Percentiles rank a stretch among this genome's conserved stretches.
These are phyloP conservation scores for Eurosta solidaginis DNA, from an alignment of 1,140 invertebrate genomes.

Conservation along the genomic window DNA sequence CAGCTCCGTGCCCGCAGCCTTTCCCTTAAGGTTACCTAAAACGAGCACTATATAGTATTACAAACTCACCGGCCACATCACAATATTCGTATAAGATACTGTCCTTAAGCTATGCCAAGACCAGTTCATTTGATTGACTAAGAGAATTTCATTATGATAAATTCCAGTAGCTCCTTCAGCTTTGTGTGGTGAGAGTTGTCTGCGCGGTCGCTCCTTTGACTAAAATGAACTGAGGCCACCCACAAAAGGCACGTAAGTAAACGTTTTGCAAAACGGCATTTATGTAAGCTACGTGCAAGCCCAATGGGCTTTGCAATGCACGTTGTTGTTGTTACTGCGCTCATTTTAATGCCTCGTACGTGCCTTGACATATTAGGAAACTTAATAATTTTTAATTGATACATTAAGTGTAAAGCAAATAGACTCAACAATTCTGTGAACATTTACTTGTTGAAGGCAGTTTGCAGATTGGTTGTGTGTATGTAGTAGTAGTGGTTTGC, in stretches of 20 bases:
- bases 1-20: too few species aligned
- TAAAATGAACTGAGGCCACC: too few species aligned
- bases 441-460: background rate
- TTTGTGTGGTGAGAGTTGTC: too few species aligned
- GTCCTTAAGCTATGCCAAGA: background rate
- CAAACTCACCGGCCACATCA: background rate
- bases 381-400: constrained; percentile 61
- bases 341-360: constrained; percentile 42
- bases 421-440: constrained; percentile 7
- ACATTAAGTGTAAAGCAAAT: constrained; percentile 54
- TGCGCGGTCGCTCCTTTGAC: too few species aligned
- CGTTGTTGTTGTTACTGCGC: too few species aligned
- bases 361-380: constrained; percentile 59
- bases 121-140: background rate
- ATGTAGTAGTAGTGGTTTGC: too few species aligned
- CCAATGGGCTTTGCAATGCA: too few species aligned
- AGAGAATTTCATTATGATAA: constrained; percentile 27
- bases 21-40: background rate
- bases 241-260: too few species aligned
- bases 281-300: too few species aligned
- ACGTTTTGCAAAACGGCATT: too few species aligned
- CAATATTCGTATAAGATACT: background rate
- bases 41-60: background rate
- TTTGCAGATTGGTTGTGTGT: too few species aligned
- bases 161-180: background rate